Base-by-base conservation (phyloP, 2,888 invertebrate species). In the Lobophora halterata region DNA sequence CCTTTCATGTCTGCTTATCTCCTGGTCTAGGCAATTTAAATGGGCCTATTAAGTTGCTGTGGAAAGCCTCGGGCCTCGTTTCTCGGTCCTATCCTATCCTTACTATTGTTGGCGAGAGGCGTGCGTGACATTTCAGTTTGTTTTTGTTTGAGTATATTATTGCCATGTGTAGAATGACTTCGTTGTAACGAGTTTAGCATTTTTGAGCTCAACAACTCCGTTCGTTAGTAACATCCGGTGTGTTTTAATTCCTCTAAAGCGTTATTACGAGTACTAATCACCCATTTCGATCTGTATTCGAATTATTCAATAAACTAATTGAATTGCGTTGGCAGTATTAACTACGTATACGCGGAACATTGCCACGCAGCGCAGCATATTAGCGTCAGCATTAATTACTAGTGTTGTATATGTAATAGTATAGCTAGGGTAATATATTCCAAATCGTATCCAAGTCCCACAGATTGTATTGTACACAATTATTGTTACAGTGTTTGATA, bases 1-100 rank as follows among this genome's bases (percentile, higher is more conserved):
- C 81, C 82, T 83, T 85, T 82, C 77, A 74, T 77, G 79, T 79
- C 71, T 68, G 66, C 79, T 83, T 82, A 83, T 83, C 83, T 76
- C 65, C 66, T 64, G 55, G 72, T 71, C 74, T 74, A 73, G 72
- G 61, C 71, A 59, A 71, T 79, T 74, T 76, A 79, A 82, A 80
- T 75, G 71, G 65, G 69, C 69, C 79, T 72, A 81, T 80, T 81
- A 74, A 82, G 80, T 76, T 70, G 71, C 65, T 55, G 61, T 55
- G 46, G 40, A 50, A 51, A 46, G 53, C 43, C 39, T 39, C 49
- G 36, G 32, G 41, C 47, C 46, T 46, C 52, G 46, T 47, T 47
- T 42, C 32, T 37, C 42, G 28, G 44, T 50, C 40, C 36, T 39
- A 35, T 41, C 46, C n/a, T n/a, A n/a, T n/a, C n/a, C n/a, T n/a